These are phyloP conservation scores for Drosophila mulleri DNA, from an alignment of 2,888 invertebrate genomes.

Conservation along the genomic window DNA sequence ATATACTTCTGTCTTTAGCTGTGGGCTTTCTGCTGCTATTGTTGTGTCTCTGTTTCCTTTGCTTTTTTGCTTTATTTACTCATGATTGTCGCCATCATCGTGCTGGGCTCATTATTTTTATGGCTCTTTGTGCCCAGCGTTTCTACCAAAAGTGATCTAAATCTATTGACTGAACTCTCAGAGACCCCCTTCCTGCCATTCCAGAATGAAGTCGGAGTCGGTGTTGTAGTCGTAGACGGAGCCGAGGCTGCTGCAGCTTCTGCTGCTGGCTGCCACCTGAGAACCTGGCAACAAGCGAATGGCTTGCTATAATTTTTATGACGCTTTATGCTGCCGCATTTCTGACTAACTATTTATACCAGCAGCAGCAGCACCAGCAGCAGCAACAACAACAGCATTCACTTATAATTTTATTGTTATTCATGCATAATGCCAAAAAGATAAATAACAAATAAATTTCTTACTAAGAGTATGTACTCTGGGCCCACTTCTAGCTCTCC, in stretches of 20 bases:
- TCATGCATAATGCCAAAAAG: conserved; percentile 78
- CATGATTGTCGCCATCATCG: conserved; percentile 74
- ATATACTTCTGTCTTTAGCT: conserved; percentile 11
- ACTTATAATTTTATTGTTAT: conserved; percentile 75
- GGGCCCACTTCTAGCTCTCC: conserved; percentile 24
- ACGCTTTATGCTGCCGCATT: conserved; percentile 65
- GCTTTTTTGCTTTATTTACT: conserved; percentile 41
- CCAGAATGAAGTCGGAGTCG: conserved; percentile 5
- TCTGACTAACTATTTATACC: conserved; percentile 68
- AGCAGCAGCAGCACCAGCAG: conserved; percentile 17
- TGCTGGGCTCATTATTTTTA: conserved; percentile 76
- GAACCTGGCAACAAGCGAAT: conserved; percentile 65
- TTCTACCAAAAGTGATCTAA: conserved; percentile 70
- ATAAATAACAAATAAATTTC: conserved; percentile 78
- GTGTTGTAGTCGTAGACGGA: conserved; percentile 9
- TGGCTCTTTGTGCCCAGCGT: conserved; percentile 60
- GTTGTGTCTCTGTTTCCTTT: conserved; percentile 14
- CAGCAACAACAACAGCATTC: conserved; percentile 38
- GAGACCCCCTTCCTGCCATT: conserved; percentile 22
- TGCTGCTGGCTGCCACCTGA: conserved; percentile 58
- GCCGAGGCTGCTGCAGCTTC: conserved; percentile 15
- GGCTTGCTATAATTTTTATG: conserved; percentile 73
- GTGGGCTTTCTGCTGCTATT: conserved; percentile 14
- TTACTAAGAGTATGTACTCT: conserved; percentile 40
- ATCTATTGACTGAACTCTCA: conserved; percentile 73